Conservation (phyloP, 2,888 invertebrate genomes). For the Sarcophaga rosellei region DNA sequence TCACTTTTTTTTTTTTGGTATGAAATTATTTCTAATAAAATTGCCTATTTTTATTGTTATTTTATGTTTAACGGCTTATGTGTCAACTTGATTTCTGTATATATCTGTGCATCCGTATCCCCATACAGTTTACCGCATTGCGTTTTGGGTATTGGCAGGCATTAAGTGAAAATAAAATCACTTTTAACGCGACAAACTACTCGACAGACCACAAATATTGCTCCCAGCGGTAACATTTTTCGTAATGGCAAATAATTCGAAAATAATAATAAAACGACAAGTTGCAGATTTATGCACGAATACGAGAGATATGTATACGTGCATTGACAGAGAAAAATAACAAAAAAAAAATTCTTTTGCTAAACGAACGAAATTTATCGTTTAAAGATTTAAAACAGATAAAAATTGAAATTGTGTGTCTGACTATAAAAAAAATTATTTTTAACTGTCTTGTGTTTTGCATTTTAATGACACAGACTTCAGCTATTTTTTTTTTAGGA, state of each 20-base stretch:
- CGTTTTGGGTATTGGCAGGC: not conserved
- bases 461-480: too few species aligned
- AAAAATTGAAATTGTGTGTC: too few species aligned
- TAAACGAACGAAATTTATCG: too few species aligned
- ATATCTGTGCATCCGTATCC: not conserved
- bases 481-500: too few species aligned
- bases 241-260: not conserved
- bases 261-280: not conserved
- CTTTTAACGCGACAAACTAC: slow-evolving; percentile 8
- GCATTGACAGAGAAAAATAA: too few species aligned
- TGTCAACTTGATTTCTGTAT: not conserved
- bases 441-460: too few species aligned
- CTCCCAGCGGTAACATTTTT: not conserved
- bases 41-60: slow-evolving; percentile 4
- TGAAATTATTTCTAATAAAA: not conserved
- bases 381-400: too few species aligned
- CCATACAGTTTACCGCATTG: not conserved
- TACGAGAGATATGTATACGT: too few species aligned
- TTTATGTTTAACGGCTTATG: not conserved
- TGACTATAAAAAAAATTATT: too few species aligned
- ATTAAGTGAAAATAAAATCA: slow-evolving; percentile 35
- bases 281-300: too few species aligned
- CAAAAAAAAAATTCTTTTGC: too few species aligned
- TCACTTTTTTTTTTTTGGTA: not conserved
- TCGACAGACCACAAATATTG: not conserved